Conservation (phyloP, 2,888 invertebrate genomes). For the Drosophila algonquin region DNA sequence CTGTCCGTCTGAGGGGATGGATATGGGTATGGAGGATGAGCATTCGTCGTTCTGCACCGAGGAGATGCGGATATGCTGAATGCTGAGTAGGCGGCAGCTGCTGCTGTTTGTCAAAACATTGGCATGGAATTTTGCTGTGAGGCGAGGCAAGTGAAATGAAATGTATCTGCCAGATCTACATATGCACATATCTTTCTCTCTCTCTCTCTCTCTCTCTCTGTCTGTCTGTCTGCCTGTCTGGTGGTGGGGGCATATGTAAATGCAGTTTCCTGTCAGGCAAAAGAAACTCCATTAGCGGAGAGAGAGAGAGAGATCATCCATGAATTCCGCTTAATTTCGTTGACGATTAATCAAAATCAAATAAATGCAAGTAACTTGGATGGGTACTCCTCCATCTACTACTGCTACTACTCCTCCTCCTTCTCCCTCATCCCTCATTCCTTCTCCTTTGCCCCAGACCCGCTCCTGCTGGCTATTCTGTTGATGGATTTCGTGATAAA, state of each 20-base stretch:
- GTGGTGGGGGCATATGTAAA: slow-evolving; percentile 19
- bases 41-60: slow-evolving; percentile 16
- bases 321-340: slow-evolving; percentile 61
- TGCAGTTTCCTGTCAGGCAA: slow-evolving; percentile 37
- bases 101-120: slow-evolving; percentile 53
- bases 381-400: neutral
- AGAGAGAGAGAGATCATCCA: slow-evolving; percentile 6
- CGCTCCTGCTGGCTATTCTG: slow-evolving; percentile 23
- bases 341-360: slow-evolving; percentile 70
- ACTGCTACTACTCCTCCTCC: neutral
- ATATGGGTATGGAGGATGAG: slow-evolving; percentile 3
- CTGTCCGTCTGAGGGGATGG: neutral
- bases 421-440: too few species aligned
- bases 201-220: neutral
- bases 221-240: neutral
- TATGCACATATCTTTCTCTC: slow-evolving; percentile 15
- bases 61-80: slow-evolving; percentile 47
- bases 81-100: slow-evolving; percentile 51
- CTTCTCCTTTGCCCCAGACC: neutral
- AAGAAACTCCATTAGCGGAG: slow-evolving; percentile 38
- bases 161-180: slow-evolving; percentile 62
- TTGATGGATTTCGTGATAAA: slow-evolving; percentile 63
- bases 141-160: slow-evolving; percentile 50
- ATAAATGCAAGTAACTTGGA: slow-evolving; percentile 48
- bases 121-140: slow-evolving; percentile 45